Base-by-base conservation (phyloP, 2,113 vertebrate species). In the Anseranas semipalmata region DNA sequence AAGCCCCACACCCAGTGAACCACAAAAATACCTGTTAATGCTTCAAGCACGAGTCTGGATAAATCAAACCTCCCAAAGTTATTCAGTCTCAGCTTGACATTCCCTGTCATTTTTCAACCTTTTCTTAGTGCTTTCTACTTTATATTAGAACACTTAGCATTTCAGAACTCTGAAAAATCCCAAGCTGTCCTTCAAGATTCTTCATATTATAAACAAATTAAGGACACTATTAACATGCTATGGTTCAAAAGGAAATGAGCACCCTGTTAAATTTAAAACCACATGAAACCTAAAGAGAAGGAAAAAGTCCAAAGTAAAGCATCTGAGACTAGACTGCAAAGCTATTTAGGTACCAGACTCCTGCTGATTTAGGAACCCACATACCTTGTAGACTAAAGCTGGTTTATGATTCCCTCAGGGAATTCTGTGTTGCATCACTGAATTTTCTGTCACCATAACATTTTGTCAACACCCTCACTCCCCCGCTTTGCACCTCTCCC, bases 341-440 rank as follows among this genome's bases (percentile, higher is more conserved):
- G 73, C 56, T 89, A 37, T 87, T 94, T 91, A 96, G 93, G 87
- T 89, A 95, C 82, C 74, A 85, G 78, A 73, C 87, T 96, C 94
- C 93, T 87, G 93, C 85, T 95, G 89, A 85, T 87, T 91, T 94
- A 94, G 87, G 81, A 93, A 93, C 93, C 81, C 82, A 82, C 85
- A 90, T 91, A 85, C 63, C 71, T 76, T 32, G 60, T 33, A 76
- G 91, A 85, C 60, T 91, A 68, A 92, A 87, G 48, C 20, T 90
- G 90, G 93, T 96, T 94, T 94, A 96, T 93, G 73, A 94, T 90
- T 96, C 83, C 93, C 79, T 92, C 6, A 0, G 73, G 88, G 80
- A 96, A 94, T 94, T 80, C 90, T 90, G 88, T 3, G 10, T 90
- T 97, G 94, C 65, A 75, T 80, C 90, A 87, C 48, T 72, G 80